These are phyloP conservation scores for Lasiurus borealis DNA, from an alignment of 2,113 vertebrate species.

Conservation along the genomic window DNA sequence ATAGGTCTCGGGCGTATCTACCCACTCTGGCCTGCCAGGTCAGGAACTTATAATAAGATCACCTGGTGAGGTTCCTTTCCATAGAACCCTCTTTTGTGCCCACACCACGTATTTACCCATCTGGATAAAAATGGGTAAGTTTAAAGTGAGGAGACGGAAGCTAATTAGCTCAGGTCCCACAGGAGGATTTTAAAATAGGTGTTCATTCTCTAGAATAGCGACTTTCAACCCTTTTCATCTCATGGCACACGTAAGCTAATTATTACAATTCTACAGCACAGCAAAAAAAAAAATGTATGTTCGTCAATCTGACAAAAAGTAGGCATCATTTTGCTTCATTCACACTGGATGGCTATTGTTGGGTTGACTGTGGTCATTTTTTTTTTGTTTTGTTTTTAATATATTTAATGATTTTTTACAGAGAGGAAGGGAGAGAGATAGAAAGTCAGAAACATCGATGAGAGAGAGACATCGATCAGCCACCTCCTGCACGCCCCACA, in stretches of 20 bases:
- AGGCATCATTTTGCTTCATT: background rate
- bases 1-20: background rate
- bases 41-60: background rate
- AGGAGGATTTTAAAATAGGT: background rate
- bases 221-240: background rate
- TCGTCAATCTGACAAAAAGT: background rate
- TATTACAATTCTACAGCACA: background rate
- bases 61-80: background rate
- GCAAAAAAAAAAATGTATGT: background rate
- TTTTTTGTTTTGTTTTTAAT: too few relatives aligned
- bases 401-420: too few relatives aligned
- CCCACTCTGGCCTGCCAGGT: background rate
- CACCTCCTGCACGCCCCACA: too few relatives aligned
- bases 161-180: background rate
- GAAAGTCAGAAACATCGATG: too few relatives aligned
- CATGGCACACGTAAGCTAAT: background rate
- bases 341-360: background rate
- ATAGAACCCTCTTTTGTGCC: background rate
- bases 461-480: too few relatives aligned
- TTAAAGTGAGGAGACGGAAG: background rate
- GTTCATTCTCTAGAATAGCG: background rate
- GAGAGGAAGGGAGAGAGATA: too few relatives aligned
- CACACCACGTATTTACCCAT: background rate
- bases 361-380: background rate
- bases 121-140: background rate